These are phyloP conservation scores for Nibea coibor DNA, from an alignment of 2,113 vertebrate species.

Conservation along the genomic window DNA sequence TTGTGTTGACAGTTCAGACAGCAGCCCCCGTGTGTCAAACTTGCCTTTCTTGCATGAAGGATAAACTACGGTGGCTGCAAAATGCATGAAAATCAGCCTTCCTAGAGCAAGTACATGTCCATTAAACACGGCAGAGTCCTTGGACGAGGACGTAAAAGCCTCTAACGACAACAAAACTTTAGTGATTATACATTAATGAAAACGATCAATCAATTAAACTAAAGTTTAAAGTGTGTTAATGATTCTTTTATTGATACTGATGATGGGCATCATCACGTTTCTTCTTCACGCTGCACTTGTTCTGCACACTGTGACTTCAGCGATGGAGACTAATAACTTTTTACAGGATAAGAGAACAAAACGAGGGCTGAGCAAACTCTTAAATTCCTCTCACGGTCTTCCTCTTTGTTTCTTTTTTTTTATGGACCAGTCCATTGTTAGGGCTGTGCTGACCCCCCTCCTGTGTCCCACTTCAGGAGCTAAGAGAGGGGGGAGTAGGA, in stretches of 20 bases:
- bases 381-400: slow-evolving; percentile 66
- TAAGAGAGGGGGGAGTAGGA: slow-evolving; percentile 53
- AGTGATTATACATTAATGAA: no score
- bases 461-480: slow-evolving; percentile 68
- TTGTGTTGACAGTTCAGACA: no score
- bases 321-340: slow-evolving; percentile 2
- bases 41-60: no score
- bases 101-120: no score
- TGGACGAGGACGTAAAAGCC: no score
- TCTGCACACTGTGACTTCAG: background rate
- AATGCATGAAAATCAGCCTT: no score
- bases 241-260: background rate
- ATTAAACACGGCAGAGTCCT: no score
- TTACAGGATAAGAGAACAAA: slow-evolving; percentile 3
- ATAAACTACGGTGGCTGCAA: no score
- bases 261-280: background rate
- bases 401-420: slow-evolving; percentile 73
- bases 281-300: slow-evolving; percentile 9
- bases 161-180: no score
- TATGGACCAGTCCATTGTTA: slow-evolving; percentile 79
- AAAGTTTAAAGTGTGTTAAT: background rate
- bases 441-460: slow-evolving; percentile 41
- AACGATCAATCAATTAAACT: background rate
- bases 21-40: no score
- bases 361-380: slow-evolving; percentile 4